Evolutionary conservation across 2,113 vertebrate species (phyloP), one percentile per base, ranked within the genome.

Genomic region (Oreotragus oreotragus): DNA sequence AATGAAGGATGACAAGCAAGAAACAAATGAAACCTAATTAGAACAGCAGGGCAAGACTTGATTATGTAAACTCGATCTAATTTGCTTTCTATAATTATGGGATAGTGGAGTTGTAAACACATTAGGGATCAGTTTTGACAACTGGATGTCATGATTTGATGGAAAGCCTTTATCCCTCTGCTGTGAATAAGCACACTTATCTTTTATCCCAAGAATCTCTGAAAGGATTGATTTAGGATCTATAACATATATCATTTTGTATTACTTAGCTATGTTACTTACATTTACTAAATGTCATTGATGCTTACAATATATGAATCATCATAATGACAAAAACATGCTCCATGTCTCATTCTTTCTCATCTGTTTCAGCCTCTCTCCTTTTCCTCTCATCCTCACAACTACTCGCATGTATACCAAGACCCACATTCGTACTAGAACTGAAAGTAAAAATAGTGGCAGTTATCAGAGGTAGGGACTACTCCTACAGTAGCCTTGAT

Each of bases 1-100:
- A 97, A 98, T 92, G 84, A 96, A 91, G 84, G 70, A 73, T 45
- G 57, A 91, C 60, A 95, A 88, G 80, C 77, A 92, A 89, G 62
- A 95, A 94, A 93, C 60, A 97, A 96, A 88, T 64, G 49, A 90
- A 88, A 80, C 64, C 73, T 84, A 77, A 92, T 86, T 97, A 94
- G 49, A 92, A 23, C 60, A 88, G 80, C 64, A 95, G 88, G 95
- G 70, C 45, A 62, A 91, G 79, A 79, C 85, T 94, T 94, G 88
- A 57, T 93, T 80, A 92, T 84, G 10, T 96, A 81, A 90, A 96
- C 79, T 87, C 51, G 55, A 81, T 60, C 49, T 62, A 83, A 95
- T 88, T 91, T 98, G 84, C 96, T 76, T 97, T 97, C 93, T 96
- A 16, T 80, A 90, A 45, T 57, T 60, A 77, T 87, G 90, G 76